Conservation (phyloP, 2,113 vertebrate species). For the Oenanthe oenanthe region DNA sequence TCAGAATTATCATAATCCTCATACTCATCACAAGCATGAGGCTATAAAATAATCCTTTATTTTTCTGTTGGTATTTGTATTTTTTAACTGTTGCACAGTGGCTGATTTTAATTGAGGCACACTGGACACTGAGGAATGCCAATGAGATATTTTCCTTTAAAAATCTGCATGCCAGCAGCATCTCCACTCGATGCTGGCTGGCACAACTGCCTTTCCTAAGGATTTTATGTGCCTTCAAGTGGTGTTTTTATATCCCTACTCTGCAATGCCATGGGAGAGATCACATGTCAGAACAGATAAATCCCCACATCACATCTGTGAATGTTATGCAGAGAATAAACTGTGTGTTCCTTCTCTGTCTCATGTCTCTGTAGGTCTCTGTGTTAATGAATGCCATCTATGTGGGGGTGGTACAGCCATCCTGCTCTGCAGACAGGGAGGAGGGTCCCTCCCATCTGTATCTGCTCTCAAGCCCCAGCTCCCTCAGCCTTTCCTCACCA, state of each 20-base stretch:
- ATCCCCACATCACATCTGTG: background rate
- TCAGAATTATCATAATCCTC: background rate
- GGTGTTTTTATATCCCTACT: background rate
- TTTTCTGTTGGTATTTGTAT: background rate
- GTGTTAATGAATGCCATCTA: background rate
- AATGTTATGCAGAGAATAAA: background rate
- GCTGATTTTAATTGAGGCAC: constrained; percentile 15
- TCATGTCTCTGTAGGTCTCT: background rate
- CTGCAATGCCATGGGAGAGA: background rate
- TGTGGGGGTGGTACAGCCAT: background rate
- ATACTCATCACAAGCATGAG: background rate
- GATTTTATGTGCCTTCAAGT: background rate
- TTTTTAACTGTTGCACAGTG: background rate
- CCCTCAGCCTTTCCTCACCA: background rate
- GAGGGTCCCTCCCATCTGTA: background rate
- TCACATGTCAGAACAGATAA: background rate
- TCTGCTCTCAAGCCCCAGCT: accelerated
- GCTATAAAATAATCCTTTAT: background rate
- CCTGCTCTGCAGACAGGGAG: background rate
- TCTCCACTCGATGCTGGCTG: background rate
- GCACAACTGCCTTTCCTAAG: background rate
- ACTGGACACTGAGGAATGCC: background rate
- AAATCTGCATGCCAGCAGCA: background rate
- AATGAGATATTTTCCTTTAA: background rate
- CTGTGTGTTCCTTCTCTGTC: background rate